Evolutionary conservation across 2,888 invertebrate species (phyloP).

Genomic region (Microctonus brassicae): DNA sequence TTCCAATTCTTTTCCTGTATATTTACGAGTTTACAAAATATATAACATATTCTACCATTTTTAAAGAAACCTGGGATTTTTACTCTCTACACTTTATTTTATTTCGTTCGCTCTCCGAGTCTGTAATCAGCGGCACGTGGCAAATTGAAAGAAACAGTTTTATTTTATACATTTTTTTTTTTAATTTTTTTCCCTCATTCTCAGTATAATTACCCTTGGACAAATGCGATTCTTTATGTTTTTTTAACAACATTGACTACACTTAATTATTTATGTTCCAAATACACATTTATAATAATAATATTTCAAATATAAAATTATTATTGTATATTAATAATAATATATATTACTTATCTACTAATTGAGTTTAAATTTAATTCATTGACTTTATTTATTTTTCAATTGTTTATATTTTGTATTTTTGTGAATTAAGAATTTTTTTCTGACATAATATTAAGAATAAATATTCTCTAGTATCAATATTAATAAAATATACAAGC

Average conservation of each 20-base stretch:
- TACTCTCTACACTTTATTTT: not conserved
- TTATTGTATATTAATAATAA: too few species aligned
- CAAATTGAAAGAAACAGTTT: not conserved
- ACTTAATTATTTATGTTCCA: not conserved
- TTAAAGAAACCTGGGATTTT: not conserved
- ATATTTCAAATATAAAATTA: too few species aligned
- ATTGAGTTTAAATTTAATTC: too few species aligned
- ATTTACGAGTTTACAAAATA: not conserved
- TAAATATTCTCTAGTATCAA: too few species aligned
- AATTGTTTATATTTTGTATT: too few species aligned
- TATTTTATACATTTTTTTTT: not conserved
- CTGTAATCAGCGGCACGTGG: constrained; percentile 20
- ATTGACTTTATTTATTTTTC: too few species aligned
- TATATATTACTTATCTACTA: too few species aligned
- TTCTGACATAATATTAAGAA: too few species aligned
- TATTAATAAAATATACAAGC: too few species aligned
- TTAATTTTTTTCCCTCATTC: not conserved
- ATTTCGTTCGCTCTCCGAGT: not conserved
- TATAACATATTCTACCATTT: not conserved
- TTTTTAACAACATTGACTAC: not conserved
- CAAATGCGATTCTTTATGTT: not conserved
- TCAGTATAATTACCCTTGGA: not conserved
- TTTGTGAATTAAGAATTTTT: too few species aligned
- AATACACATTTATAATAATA: not conserved
- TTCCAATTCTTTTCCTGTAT: not conserved